Conservation (phyloP, 2,888 invertebrate genomes). For the Anaspis maculata region DNA sequence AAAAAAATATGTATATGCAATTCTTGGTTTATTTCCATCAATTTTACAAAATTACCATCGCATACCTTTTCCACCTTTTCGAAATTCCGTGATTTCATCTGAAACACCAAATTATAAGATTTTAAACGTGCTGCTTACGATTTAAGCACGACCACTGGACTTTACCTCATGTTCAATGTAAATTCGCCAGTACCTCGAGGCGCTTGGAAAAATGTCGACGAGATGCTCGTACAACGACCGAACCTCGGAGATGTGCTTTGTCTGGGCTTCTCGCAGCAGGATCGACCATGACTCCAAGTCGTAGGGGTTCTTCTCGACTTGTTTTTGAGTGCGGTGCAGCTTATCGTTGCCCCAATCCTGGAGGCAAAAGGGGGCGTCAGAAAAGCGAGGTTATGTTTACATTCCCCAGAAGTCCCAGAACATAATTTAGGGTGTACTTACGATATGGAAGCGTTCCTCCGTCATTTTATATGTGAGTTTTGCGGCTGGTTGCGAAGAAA, state of each 20-base stretch:
- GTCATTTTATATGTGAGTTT: too few relatives aligned
- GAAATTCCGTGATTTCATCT: constrained; percentile 96
- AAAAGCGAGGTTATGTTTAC: constrained; percentile 4
- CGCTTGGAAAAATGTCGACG: constrained; percentile 90
- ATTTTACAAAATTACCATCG: too few relatives aligned
- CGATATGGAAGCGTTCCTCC: constrained; percentile 26
- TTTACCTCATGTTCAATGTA: constrained; percentile 94
- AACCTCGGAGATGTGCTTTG: constrained; percentile 79
- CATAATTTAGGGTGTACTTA: constrained; percentile 14
- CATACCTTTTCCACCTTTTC: constrained; percentile 98
- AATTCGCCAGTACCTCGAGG: constrained; percentile 97
- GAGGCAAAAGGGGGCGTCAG: constrained; percentile 3
- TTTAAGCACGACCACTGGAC: not conserved
- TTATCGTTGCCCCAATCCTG: constrained; percentile 88
- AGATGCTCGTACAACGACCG: constrained; percentile 88
- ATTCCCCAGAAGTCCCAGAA: not conserved
- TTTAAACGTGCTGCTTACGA: constrained; percentile 5
- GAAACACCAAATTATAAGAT: constrained; percentile 27
- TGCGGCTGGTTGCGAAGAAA: too few relatives aligned
- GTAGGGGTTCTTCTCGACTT: constrained; percentile 80
- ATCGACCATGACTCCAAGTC: constrained; percentile 98
- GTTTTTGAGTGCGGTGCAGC: constrained; percentile 70
- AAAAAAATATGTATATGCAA: too few relatives aligned
- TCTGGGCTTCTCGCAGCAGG: constrained; percentile 87
- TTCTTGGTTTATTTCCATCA: too few relatives aligned